A percentile compares a stretch with the other conserved stretches of the same genome.
phyloP scores from a whole-genome alignment of 1,140 invertebrate genomes.

The Scaptomyza hsui region DNA sequence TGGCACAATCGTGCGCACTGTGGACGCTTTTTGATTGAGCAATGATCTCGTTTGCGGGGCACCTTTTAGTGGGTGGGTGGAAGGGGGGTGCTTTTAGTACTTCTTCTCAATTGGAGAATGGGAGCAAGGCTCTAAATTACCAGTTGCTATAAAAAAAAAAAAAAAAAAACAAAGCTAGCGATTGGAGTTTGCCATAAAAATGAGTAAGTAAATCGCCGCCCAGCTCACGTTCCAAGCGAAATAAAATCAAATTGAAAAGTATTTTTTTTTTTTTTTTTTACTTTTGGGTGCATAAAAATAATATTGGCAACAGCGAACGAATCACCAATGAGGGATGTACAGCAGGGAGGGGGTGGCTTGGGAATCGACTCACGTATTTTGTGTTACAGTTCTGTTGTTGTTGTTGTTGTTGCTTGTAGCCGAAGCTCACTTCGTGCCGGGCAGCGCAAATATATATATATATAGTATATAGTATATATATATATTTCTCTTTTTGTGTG shows the following conservation, averaged over 20 bases:
- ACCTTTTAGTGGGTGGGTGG: slow-evolving; percentile 11
- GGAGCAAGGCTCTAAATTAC: slow-evolving; percentile 51
- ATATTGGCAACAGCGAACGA: slow-evolving; percentile 26
- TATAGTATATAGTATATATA: slow-evolving; percentile 19
- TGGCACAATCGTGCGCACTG: slow-evolving; percentile 74
- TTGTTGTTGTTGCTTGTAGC: slow-evolving; percentile 28
- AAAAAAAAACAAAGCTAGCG: slow-evolving; percentile 36
- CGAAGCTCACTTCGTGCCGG: slow-evolving; percentile 40
- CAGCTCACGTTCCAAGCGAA: slow-evolving; percentile 70
- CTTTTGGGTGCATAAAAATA: slow-evolving; percentile 21
- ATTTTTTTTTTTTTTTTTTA: not conserved
- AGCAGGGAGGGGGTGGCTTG: not conserved
- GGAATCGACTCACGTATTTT: slow-evolving; percentile 78
- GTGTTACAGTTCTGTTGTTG: slow-evolving; percentile 75
- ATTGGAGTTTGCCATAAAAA: slow-evolving; percentile 66
- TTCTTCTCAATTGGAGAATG: slow-evolving; percentile 52
- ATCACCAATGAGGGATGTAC: slow-evolving; percentile 30
- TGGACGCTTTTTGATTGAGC: slow-evolving; percentile 79
- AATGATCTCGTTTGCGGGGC: slow-evolving; percentile 57
- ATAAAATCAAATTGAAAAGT: slow-evolving; percentile 73
- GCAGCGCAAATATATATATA: slow-evolving; percentile 17
- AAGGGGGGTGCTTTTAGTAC: not conserved
- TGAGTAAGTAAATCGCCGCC: slow-evolving; percentile 73
- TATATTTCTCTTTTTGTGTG: slow-evolving; percentile 15
- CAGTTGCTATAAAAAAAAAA: slow-evolving; percentile 54